These are phyloP conservation scores for Bimastos eiseni DNA, from an alignment of 2,888 invertebrate species.

Conservation along the genomic window DNA sequence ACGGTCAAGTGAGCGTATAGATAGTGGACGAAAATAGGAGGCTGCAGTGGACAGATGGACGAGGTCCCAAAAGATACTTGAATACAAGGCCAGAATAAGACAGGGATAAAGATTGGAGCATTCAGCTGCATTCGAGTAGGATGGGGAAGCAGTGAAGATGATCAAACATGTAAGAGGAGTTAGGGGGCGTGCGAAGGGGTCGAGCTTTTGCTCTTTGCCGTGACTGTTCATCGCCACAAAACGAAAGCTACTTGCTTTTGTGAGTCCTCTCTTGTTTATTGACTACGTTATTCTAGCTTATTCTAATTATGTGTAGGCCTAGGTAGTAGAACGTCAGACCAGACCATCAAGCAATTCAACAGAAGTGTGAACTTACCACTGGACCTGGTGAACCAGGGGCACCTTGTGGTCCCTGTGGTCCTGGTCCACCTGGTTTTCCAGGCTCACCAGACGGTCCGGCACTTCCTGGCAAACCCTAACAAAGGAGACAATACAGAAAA, in stretches of 20 bases:
- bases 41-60: neutral
- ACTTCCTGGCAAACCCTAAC: constrained; percentile 9
- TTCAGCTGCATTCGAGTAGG: too few relatives aligned
- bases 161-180: too few relatives aligned
- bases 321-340: neutral
- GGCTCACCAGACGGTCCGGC: constrained; percentile 29
- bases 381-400: neutral
- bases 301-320: neutral
- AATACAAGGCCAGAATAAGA: too few relatives aligned
- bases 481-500: neutral
- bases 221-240: neutral
- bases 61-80: neutral
- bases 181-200: too few relatives aligned
- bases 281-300: neutral
- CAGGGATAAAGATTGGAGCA: too few relatives aligned
- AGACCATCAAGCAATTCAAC: neutral
- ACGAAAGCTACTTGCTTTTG: too few relatives aligned
- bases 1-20: too few relatives aligned
- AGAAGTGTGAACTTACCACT: neutral
- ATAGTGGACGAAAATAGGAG: too few relatives aligned
- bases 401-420: neutral
- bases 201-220: too few relatives aligned
- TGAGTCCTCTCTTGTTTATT: neutral
- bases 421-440: constrained; percentile 25
- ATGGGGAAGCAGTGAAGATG: too few relatives aligned